Evolutionary conservation across 2,888 invertebrate genomes (phyloP).

Genomic region (Epsilonema sp.): DNA sequence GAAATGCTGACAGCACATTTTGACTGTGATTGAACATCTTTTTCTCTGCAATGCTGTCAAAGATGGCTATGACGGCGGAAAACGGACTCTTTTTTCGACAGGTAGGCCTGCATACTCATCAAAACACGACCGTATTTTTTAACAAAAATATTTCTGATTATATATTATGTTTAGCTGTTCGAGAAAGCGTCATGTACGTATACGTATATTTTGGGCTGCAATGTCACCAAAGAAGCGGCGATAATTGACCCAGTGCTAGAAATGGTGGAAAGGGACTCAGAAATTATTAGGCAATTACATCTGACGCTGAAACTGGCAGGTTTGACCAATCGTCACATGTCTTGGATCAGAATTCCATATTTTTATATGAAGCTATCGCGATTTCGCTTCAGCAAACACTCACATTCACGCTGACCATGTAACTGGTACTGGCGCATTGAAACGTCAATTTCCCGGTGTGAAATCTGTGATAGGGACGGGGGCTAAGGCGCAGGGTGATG

Average conservation of each 20-base stretch:
- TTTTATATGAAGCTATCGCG: too few species aligned
- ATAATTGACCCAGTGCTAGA: conserved; percentile 92
- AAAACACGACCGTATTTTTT: too few species aligned
- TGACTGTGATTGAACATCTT: too few species aligned
- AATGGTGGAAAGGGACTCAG: conserved; percentile 32
- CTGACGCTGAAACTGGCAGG: not conserved
- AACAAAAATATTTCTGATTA: too few species aligned
- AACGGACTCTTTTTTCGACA: too few species aligned
- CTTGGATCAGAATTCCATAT: too few species aligned
- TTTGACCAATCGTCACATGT: too few species aligned
- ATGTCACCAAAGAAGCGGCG: conserved; percentile 51
- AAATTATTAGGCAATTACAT: not conserved
- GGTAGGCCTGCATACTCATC: too few species aligned
- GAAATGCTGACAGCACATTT: too few species aligned
- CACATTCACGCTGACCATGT: conserved; percentile 98
- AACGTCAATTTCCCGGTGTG: conserved; percentile 47
- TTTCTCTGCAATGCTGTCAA: too few species aligned
- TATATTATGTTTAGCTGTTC: conserved; percentile 67
- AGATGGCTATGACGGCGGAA: too few species aligned
- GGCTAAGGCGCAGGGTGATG: conserved; percentile 58
- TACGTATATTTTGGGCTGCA: conserved; percentile 75
- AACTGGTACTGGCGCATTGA: conserved; percentile 74
- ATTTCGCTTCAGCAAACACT: conserved; percentile 55
- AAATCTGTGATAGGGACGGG: conserved; percentile 60
- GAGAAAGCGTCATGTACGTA: conserved; percentile 78